Base-by-base conservation (phyloP, 2,797 vertebrate genomes). In the Clamator glandarius region DNA sequence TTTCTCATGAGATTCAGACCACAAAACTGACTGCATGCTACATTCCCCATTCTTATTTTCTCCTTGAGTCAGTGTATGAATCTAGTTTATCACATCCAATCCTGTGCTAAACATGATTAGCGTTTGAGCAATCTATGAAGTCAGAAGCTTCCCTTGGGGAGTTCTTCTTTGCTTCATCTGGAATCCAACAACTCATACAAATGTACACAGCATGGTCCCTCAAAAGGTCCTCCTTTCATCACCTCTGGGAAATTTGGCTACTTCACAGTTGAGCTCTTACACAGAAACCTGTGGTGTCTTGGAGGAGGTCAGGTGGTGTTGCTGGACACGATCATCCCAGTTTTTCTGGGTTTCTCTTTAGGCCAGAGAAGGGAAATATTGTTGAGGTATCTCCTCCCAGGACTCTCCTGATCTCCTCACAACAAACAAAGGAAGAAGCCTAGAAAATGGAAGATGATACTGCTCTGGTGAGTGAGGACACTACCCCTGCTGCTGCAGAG, bases 101-200 rank as follows among this genome's bases (percentile, higher is more conserved):
- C 35, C 89, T 76, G 59, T 54, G 74, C 87, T 91, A 86, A 92
- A 63, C 67, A 39, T 62, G 87, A 63, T 93, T 76, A 88, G 52
- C 35, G 81, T 95, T 92, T 94, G 81, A 96, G 94, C 69, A 93
- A 96, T 57, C 95, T 41, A 63, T 79, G 92, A 95, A 94, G 87
- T 95, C 96, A 96, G 91, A 84, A 94, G 91, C 92, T 93, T 95
- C 96, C 93, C 92, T 94, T 75, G 95, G 93, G 94, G 94, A 94
- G 87, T 88, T 96, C 96, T 95, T 90, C 89, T 92, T 94, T 41
- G 7, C 87, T 95, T 93, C 76, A 64, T 94, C 91, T 95, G 87
- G 87, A 95, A 70, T 91, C 63, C 80, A 88, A 73, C 91, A 93
- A 57, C 55, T 70, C 85, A 54, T 39, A 70, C 51, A 70, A 92